Evolutionary conservation across 1,140 invertebrate genomes (phyloP).

Genomic region (Tetramorium parvispinum): DNA sequence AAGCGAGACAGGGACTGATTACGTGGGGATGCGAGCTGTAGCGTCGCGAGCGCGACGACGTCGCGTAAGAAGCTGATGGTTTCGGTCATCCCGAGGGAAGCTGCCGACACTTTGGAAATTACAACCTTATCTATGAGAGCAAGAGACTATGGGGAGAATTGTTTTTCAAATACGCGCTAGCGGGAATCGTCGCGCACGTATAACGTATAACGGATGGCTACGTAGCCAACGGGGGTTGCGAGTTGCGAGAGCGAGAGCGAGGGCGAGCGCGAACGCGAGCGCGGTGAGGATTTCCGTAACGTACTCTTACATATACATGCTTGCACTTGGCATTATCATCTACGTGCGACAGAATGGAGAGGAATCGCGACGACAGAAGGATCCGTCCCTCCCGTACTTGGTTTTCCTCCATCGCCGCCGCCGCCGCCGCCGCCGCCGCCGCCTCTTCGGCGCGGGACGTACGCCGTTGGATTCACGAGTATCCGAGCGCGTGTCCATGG

Average conservation of each 20-base stretch:
- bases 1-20: not conserved
- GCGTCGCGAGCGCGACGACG: not conserved
- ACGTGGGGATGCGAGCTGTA: not conserved
- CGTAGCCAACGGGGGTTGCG: not conserved
- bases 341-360: constrained; percentile 63
- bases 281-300: constrained; percentile 19
- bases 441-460: constrained; percentile 3
- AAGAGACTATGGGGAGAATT: not conserved
- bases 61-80: not conserved
- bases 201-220: constrained; percentile 13
- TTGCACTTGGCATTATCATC: constrained; percentile 58
- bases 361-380: constrained; percentile 58
- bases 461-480: constrained; percentile 48
- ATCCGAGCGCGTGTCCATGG: constrained; percentile 75
- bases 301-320: constrained; percentile 51
- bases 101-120: constrained; percentile 8
- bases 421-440: not conserved
- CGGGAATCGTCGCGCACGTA: not conserved
- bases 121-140: not conserved
- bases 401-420: not conserved
- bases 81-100: not conserved
- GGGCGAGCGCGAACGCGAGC: no score
- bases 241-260: no score
- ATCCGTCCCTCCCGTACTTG: constrained; percentile 14
- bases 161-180: not conserved